Percentiles rank a stretch among this genome's conserved stretches.
These are phyloP conservation scores for Bombylius discolor DNA, from an alignment of 2,888 invertebrate genomes.

Conservation along the genomic window DNA sequence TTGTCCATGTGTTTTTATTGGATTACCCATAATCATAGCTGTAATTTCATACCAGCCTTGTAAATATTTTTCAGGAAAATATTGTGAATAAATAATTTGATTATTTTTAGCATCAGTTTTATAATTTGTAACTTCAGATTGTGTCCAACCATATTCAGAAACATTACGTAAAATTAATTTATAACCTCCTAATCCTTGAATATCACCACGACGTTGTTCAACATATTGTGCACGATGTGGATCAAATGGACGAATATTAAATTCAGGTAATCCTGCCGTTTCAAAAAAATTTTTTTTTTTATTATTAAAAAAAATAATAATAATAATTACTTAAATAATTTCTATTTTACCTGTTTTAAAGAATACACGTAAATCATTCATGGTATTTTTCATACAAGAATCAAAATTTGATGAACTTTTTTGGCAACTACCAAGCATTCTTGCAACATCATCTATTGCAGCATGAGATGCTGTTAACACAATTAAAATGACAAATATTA, in stretches of 20 bases:
- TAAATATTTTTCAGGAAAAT: constrained; percentile 67
- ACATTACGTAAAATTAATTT: constrained; percentile 58
- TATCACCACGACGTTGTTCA: constrained; percentile 47
- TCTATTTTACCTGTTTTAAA: constrained; percentile 49
- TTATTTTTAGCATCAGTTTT: constrained; percentile 53
- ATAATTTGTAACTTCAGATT: constrained; percentile 62
- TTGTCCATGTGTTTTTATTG: constrained; percentile 49
- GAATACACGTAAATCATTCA: constrained; percentile 56
- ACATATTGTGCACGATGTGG: constrained; percentile 61
- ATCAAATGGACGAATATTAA: constrained; percentile 62
- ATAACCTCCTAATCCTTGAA: constrained; percentile 52
- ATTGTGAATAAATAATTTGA: constrained; percentile 61
- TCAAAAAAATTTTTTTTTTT: constrained; percentile 7
- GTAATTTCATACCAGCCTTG: constrained; percentile 53
- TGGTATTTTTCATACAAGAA: constrained; percentile 54
- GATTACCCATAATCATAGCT: constrained; percentile 49
- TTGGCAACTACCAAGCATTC: constrained; percentile 47
- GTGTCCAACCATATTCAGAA: constrained; percentile 62
- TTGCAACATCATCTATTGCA: constrained; percentile 21
- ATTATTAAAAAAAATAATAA: neutral
- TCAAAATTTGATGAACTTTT: constrained; percentile 51
- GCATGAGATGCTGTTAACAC: too few species aligned
- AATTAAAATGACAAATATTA: too few species aligned
- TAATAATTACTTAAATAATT: neutral
- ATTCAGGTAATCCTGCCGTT: constrained; percentile 54